Base-by-base conservation (phyloP, 2,888 invertebrate species). In the Lathronympha strigana region DNA sequence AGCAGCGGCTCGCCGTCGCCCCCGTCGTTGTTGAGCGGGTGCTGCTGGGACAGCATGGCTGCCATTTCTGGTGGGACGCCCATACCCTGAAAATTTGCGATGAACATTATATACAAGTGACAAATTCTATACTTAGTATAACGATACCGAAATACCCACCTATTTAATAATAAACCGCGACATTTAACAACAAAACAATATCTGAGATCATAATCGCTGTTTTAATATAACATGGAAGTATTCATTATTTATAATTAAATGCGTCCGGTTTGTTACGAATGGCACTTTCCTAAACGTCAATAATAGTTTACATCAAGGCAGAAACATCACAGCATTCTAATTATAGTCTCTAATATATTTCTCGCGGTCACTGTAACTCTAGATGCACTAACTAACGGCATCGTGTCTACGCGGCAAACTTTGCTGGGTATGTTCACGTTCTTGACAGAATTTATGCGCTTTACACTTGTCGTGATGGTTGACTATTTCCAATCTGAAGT, bases 381-480 rank as follows among this genome's bases (percentile, higher is more conserved):
- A 21, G 55, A 23, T 45, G n/a, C 31, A 58, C 38, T 54, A 58
- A 63, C 60, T 67, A 28, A 57, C 43, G 33, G 45, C 47, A 36
- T 47, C 36, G 36, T 63, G 47, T 25, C 47, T 19, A 54, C 54
- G 51, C 8, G 51, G 13, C 15, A 23, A 8, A 53, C 19, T 51
- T 43, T 71, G 74, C 66, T 75, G 76, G 6, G 74, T 70, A 57
- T 71, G 73, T 74, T 93, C 93, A 2, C 92, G 83, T 67, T 93
- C 93, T 51, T 84, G 85, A 80, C 96, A 96, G 75, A 95, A 84
- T 73, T 94, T 93, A 81, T 96, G 96, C 33, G 95, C 95, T 83
- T 96, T 96, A 81, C 95, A 95, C 80, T 95, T 95, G 81, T 96
- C 95, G 78, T 96, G 96, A 83, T 96, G 96, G 81, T 96, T 95